phyloP scores from a whole-genome alignment of 1,140 invertebrate genomes.

The Eciton burchellii region DNA sequence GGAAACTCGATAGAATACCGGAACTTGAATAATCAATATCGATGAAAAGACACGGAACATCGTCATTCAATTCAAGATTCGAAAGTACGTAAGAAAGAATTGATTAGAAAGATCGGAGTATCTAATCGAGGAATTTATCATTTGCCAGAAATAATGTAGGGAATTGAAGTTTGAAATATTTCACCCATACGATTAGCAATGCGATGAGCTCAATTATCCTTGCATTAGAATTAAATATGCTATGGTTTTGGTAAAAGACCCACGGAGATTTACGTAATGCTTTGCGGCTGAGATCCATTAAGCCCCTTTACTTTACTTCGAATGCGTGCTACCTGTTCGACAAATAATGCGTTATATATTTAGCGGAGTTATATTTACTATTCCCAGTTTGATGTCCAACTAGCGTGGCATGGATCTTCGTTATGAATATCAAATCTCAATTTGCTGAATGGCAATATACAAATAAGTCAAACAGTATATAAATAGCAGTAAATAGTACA shows the following conservation, averaged over 20 bases:
- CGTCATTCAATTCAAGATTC: background rate
- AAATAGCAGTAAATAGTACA: too few relatives aligned
- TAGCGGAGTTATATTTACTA: background rate
- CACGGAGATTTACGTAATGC: background rate
- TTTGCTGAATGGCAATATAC: background rate
- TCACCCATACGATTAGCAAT: too few relatives aligned
- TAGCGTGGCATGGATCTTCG: background rate
- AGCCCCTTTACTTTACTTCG: background rate
- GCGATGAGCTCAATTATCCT: too few relatives aligned
- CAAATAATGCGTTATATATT: background rate
- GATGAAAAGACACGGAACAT: background rate
- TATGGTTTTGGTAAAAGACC: background rate
- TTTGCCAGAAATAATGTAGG: background rate
- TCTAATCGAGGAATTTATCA: background rate
- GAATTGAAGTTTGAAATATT: too few relatives aligned
- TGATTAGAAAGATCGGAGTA: background rate
- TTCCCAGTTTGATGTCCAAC: background rate
- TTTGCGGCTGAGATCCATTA: background rate
- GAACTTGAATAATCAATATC: constrained; percentile 57
- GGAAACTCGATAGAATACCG: constrained; percentile 4
- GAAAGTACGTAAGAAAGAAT: background rate
- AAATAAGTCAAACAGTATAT: background rate
- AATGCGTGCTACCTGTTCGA: too few relatives aligned
- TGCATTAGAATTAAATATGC: background rate
- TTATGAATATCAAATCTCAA: background rate